Evolutionary conservation across 2,797 vertebrate species (phyloP).

Genomic region (Trachops cirrhosus): DNA sequence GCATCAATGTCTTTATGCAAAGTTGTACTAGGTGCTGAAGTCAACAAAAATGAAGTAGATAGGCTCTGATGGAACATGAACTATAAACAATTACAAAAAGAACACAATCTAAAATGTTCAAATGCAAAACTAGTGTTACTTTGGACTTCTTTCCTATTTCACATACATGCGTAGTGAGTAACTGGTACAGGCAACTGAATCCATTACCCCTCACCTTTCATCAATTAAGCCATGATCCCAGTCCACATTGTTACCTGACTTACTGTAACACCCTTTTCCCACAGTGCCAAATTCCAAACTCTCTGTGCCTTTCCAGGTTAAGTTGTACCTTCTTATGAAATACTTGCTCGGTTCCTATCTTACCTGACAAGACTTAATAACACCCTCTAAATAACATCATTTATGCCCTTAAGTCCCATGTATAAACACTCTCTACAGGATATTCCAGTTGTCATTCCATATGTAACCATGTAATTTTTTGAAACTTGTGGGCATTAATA

Average conservation of each 20-base stretch:
- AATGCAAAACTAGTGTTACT: not conserved
- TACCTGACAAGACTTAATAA: not conserved
- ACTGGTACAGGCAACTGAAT: not conserved
- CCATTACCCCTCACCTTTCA: not conserved
- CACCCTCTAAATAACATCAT: not conserved
- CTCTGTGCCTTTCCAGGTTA: not conserved
- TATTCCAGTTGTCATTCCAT: not conserved
- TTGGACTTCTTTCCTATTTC: not conserved
- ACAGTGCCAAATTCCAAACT: not conserved
- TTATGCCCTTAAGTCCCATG: not conserved
- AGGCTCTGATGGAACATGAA: not conserved
- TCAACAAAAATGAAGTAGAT: not conserved
- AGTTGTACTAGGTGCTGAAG: not conserved
- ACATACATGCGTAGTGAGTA: not conserved
- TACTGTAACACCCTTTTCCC: not conserved
- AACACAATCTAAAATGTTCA: not conserved
- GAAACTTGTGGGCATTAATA: not conserved
- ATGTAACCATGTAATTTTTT: not conserved
- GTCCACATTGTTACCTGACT: no score
- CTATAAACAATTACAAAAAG: not conserved
- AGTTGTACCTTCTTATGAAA: not conserved
- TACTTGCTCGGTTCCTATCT: not conserved
- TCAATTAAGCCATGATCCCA: not conserved
- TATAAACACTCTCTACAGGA: not conserved
- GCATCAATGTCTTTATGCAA: not conserved